Evolutionary conservation across 2,113 vertebrate genomes (phyloP).

Genomic region (Aldabrachelys gigantea): DNA sequence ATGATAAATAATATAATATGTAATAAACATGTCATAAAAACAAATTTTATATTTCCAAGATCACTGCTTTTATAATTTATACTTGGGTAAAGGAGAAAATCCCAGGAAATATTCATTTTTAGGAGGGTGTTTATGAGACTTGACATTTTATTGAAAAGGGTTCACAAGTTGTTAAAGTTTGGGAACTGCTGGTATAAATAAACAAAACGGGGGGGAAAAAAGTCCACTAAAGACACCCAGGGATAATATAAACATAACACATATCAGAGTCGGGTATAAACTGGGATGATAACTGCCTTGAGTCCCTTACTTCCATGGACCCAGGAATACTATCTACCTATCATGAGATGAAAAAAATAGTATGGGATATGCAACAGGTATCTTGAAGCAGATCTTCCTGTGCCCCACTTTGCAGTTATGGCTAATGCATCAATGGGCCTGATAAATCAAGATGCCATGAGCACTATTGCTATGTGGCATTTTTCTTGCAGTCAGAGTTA

Average conservation of each 20-base stretch:
- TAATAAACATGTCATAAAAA: no score
- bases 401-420: neutral
- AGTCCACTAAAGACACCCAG: neutral
- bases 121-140: no score
- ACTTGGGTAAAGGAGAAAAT: no score
- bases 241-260: neutral
- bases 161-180: no score
- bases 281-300: neutral
- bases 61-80: no score
- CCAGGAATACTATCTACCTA: neutral
- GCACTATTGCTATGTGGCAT: neutral
- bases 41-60: no score
- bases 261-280: neutral
- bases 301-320: neutral
- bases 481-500: neutral
- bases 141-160: no score
- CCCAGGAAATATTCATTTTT: no score
- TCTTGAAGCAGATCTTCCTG: neutral
- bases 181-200: neutral
- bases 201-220: neutral
- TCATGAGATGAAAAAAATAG: neutral
- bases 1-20: no score
- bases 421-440: neutral
- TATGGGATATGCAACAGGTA: neutral
- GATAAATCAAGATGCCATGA: neutral